Evolutionary conservation across 2,113 vertebrate species (phyloP).

Genomic region (Panthera leo): DNA sequence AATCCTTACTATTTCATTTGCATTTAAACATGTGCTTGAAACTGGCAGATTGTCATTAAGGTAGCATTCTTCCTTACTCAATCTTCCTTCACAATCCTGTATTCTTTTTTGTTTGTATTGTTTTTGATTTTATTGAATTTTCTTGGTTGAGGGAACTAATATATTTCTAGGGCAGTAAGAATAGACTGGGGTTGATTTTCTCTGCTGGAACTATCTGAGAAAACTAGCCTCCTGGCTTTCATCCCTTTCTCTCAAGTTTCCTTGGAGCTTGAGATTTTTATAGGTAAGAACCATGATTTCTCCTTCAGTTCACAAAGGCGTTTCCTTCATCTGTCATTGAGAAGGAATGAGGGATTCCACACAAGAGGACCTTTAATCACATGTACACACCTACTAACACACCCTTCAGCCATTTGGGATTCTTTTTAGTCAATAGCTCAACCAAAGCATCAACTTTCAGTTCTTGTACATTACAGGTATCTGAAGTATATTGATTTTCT

Average conservation of each 20-base stretch:
- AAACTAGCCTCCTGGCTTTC: background rate
- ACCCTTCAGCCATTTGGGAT: background rate
- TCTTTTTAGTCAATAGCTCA: background rate
- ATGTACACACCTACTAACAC: background rate
- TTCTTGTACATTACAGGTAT: background rate
- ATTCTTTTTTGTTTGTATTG: background rate
- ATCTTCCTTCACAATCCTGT: background rate
- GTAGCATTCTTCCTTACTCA: background rate
- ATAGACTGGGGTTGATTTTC: background rate
- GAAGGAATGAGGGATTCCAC: background rate
- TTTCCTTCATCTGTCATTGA: background rate
- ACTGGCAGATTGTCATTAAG: background rate
- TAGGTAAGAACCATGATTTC: background rate
- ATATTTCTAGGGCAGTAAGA: background rate
- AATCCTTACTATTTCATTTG: background rate
- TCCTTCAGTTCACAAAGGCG: background rate
- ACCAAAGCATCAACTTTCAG: background rate
- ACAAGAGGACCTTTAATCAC: background rate
- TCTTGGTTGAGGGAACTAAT: background rate
- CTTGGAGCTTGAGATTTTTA: background rate
- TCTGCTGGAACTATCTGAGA: background rate
- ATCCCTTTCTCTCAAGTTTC: background rate
- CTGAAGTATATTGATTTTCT: background rate
- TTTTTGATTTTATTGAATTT: background rate
- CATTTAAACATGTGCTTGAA: background rate